phyloP scores from a whole-genome alignment of 2,113 vertebrate species.

The Progne subis region DNA sequence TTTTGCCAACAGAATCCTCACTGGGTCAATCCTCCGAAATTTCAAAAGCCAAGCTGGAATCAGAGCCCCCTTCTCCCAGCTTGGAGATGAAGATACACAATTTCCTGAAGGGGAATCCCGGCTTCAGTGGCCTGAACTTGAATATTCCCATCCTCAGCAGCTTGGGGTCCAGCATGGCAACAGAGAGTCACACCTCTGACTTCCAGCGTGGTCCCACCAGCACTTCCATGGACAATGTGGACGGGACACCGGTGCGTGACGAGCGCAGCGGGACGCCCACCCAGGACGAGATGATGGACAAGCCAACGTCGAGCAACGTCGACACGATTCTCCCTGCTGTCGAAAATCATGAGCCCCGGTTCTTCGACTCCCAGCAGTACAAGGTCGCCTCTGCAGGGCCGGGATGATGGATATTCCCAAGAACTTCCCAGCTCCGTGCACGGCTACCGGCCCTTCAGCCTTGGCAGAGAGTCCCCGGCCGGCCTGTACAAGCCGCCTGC shows the following conservation, averaged over 20 bases:
- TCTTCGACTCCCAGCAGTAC: slow-evolving; percentile 83
- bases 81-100: slow-evolving; percentile 98
- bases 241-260: slow-evolving; percentile 92
- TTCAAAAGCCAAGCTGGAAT: slow-evolving; percentile 75
- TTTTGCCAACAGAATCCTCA: slow-evolving; percentile 73
- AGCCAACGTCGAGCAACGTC: slow-evolving; percentile 77
- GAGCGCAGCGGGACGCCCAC: slow-evolving; percentile 93
- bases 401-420: slow-evolving; percentile 72
- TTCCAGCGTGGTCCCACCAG: slow-evolving; percentile 76
- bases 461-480: slow-evolving; percentile 70
- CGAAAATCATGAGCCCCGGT: slow-evolving; percentile 81
- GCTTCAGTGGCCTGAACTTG: slow-evolving; percentile 89
- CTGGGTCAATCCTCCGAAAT: slow-evolving; percentile 66
- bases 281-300: slow-evolving; percentile 98
- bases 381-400: slow-evolving; percentile 65
- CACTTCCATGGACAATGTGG: slow-evolving; percentile 84
- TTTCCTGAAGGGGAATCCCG: slow-evolving; percentile 95
- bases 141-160: slow-evolving; percentile 81
- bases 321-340: slow-evolving; percentile 78
- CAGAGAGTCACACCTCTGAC: slow-evolving; percentile 69
- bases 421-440: slow-evolving; percentile 70
- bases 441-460: slow-evolving; percentile 72
- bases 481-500: slow-evolving; percentile 66
- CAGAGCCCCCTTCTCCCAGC: slow-evolving; percentile 82
- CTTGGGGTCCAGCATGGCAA: slow-evolving; percentile 64